These are phyloP conservation scores for Anisognathus igniventris DNA, from an alignment of 2,797 vertebrate species.

Conservation along the genomic window DNA sequence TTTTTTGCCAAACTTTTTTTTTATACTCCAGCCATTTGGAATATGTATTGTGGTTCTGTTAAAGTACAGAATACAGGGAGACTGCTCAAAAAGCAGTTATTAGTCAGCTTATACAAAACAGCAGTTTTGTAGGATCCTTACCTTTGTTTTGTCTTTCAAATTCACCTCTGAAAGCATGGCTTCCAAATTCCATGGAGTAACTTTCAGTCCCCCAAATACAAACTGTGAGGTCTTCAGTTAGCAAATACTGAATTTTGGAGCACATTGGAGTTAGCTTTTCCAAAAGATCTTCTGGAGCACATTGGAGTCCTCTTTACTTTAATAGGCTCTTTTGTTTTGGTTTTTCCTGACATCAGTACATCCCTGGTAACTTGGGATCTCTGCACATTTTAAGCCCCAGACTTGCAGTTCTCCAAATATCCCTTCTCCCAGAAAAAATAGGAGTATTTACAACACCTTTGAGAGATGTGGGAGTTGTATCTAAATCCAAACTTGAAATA, in stretches of 20 bases:
- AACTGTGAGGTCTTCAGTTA: neutral
- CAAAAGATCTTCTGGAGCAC: neutral
- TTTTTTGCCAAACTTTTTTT: neutral
- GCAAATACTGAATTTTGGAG: neutral
- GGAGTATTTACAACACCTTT: neutral
- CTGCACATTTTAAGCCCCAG: neutral
- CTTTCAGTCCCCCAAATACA: neutral
- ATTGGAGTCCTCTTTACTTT: neutral
- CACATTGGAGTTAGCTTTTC: neutral
- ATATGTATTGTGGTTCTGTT: neutral
- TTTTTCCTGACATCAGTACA: neutral
- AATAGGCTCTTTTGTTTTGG: neutral
- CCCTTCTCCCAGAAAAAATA: neutral
- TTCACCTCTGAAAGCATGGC: neutral
- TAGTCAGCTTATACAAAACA: neutral
- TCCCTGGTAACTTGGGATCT: neutral
- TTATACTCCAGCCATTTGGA: neutral
- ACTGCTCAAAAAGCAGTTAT: neutral
- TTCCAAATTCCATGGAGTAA: neutral
- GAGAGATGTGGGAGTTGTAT: neutral
- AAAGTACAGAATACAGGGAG: neutral
- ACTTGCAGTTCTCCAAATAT: neutral
- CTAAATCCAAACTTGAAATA: neutral
- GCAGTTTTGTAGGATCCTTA: neutral
- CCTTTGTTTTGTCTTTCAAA: neutral